phyloP scores from a whole-genome alignment of 1,140 invertebrate species.

The Pseudomyrmex gracilis region DNA sequence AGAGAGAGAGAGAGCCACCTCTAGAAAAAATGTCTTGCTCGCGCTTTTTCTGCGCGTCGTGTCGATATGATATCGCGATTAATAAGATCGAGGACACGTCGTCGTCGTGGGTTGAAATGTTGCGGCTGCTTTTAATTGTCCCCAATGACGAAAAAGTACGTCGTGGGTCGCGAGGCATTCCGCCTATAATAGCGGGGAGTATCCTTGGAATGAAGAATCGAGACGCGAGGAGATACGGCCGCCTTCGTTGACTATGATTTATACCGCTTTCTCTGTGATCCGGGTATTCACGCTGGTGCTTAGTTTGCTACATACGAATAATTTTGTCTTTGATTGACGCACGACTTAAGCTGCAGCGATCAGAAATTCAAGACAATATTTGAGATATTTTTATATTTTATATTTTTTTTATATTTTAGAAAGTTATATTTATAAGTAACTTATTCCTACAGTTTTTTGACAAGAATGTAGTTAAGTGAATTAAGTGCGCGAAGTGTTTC shows the following conservation, averaged over 20 bases:
- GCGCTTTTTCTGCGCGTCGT: constrained; percentile 40
- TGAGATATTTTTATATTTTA: not conserved
- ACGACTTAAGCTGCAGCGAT: no score
- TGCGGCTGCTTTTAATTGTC: constrained; percentile 11
- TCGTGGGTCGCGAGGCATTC: not conserved
- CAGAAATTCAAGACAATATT: not conserved
- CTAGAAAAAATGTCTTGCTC: constrained; percentile 49
- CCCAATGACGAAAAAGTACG: not conserved
- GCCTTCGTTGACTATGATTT: constrained; percentile 35
- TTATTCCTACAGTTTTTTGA: no score
- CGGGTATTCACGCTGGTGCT: not conserved
- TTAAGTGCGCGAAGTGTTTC: not conserved
- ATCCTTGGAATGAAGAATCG: constrained; percentile 37
- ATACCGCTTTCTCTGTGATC: not conserved
- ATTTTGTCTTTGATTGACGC: constrained; percentile 10
- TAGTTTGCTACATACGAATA: not conserved
- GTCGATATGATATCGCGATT: constrained; percentile 7
- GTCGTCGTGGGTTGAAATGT: not conserved
- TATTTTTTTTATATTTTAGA: no score
- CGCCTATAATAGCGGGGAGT: constrained; percentile 2
- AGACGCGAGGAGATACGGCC: not conserved
- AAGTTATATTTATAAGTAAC: no score
- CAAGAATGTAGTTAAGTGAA: no score
- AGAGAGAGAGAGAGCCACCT: constrained; percentile 67
- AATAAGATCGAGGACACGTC: constrained; percentile 10